These are phyloP conservation scores for Sebastes diaconus DNA, from an alignment of 2,797 vertebrate genomes.

Conservation along the genomic window DNA sequence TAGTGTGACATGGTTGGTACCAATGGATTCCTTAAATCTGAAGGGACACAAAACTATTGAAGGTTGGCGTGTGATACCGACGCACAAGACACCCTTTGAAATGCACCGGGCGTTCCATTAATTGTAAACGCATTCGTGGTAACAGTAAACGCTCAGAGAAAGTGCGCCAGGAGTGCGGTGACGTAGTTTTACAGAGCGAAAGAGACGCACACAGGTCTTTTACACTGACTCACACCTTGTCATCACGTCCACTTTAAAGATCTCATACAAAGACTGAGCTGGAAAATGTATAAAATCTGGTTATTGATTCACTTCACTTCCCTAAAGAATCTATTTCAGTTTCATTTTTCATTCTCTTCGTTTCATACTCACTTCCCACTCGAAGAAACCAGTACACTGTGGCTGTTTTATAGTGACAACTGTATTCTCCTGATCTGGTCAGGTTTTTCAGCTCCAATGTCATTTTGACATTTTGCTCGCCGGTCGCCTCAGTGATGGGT, in stretches of 20 bases:
- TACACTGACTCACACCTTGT: background rate
- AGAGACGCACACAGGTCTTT: background rate
- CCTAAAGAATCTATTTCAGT: background rate
- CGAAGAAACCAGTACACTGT: constrained; percentile 60
- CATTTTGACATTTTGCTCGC: fast-evolving
- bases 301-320: background rate
- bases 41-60: too few relatives aligned
- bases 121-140: too few relatives aligned
- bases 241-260: background rate
- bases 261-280: background rate
- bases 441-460: background rate
- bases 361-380: constrained; percentile 73
- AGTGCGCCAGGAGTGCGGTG: too few relatives aligned
- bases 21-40: too few relatives aligned
- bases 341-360: background rate
- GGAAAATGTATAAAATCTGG: background rate
- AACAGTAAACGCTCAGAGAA: too few relatives aligned
- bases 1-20: too few relatives aligned
- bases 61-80: too few relatives aligned
- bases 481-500: fast-evolving
- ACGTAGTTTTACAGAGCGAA: too few relatives aligned
- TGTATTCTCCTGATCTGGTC: constrained; percentile 72
- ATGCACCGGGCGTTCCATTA: too few relatives aligned
- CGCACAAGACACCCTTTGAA: too few relatives aligned
- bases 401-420: constrained; percentile 27